Conservation (phyloP, 1,140 invertebrate genomes). For the Gonioctena quinquepunctata region DNA sequence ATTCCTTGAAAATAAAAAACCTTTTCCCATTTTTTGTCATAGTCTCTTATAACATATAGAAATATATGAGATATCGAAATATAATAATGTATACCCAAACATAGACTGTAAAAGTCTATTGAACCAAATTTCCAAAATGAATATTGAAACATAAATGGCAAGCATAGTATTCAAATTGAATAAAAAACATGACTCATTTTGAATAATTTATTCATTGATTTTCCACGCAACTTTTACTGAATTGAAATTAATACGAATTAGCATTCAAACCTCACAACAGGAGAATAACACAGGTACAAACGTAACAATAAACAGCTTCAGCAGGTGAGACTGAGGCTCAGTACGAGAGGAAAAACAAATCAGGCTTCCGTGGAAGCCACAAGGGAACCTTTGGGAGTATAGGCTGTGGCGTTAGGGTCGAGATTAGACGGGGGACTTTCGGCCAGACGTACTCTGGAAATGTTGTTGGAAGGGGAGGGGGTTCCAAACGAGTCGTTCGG, state of each 20-base stretch:
- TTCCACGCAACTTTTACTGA: neutral
- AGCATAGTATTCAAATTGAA: too few relatives aligned
- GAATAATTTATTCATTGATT: neutral
- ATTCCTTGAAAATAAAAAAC: too few relatives aligned
- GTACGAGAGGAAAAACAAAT: slow-evolving; percentile 14
- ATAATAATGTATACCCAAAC: too few relatives aligned
- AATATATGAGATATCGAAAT: too few relatives aligned
- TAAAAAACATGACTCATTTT: neutral
- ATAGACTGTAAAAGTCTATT: too few relatives aligned
- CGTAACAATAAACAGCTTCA: slow-evolving; percentile 21
- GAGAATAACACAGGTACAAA: slow-evolving; percentile 21
- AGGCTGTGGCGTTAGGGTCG: slow-evolving; percentile 90
- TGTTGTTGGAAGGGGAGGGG: slow-evolving; percentile 53
- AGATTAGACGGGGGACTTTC: slow-evolving; percentile 67
- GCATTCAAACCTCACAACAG: neutral
- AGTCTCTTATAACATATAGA: too few relatives aligned
- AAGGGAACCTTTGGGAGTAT: slow-evolving; percentile 76
- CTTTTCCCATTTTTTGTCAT: too few relatives aligned
- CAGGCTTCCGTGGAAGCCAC: slow-evolving; percentile 64
- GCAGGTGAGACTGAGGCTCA: slow-evolving; percentile 2
- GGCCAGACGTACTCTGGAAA: slow-evolving; percentile 64
- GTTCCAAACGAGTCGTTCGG: slow-evolving; percentile 70
- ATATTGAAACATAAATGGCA: too few relatives aligned
- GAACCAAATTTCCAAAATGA: too few relatives aligned
- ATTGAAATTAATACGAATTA: neutral